phyloP scores from a whole-genome alignment of 2,888 invertebrate species.

The Orthosia incerta region DNA sequence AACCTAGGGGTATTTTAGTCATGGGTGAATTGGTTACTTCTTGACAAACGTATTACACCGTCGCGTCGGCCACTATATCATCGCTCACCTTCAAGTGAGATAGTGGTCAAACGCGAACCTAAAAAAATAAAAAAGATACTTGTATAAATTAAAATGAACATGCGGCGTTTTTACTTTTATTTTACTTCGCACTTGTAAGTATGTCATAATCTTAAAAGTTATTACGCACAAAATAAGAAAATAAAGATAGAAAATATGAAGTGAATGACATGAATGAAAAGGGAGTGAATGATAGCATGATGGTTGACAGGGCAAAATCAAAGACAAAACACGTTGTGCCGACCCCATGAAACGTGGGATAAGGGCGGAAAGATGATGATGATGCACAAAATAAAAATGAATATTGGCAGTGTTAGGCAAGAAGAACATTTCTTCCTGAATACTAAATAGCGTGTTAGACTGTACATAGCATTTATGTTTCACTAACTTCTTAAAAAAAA shows the following conservation, averaged over 20 bases:
- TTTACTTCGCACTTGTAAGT: neutral
- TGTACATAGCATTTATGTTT: conserved; percentile 27
- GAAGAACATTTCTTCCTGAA: neutral
- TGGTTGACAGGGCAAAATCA: neutral
- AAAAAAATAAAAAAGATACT: too few species aligned
- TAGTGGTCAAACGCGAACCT: too few species aligned
- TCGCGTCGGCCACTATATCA: too few species aligned
- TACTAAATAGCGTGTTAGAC: neutral
- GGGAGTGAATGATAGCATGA: neutral
- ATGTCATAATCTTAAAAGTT: neutral
- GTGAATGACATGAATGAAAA: neutral
- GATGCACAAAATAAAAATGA: neutral
- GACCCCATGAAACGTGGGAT: neutral
- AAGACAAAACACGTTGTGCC: neutral
- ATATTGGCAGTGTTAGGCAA: neutral
- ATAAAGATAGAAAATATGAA: neutral
- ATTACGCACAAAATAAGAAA: too few species aligned
- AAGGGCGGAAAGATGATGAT: neutral
- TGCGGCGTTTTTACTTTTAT: too few species aligned
- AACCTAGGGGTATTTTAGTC: too few species aligned
- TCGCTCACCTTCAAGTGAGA: too few species aligned
- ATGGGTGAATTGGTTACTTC: too few species aligned
- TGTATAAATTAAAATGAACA: neutral
- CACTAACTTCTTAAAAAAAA: conserved; percentile 45
- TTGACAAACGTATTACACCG: too few species aligned